Percentiles rank a stretch among this genome's conserved stretches.
Evolutionary conservation across 2,113 vertebrate species (phyloP).

Genomic region (Bombycilla garrulus): DNA sequence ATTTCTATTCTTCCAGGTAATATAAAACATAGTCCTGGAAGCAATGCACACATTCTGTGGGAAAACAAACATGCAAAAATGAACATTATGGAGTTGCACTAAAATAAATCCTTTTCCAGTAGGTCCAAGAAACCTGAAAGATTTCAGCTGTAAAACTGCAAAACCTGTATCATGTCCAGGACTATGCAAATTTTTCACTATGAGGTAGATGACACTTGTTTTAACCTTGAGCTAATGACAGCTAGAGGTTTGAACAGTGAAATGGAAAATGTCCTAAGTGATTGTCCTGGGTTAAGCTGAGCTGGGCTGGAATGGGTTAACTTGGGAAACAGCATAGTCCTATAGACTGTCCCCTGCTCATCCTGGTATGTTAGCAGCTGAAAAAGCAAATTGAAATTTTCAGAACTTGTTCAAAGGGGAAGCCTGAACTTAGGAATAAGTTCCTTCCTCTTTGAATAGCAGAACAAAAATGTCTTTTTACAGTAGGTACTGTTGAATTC

Average conservation of each 20-base stretch:
- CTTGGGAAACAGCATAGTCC: neutral
- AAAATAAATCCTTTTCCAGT: slow-evolving; percentile 72
- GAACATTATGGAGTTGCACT: slow-evolving; percentile 71
- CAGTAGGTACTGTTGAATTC: neutral
- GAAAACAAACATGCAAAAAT: slow-evolving; percentile 59
- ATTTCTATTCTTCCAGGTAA: slow-evolving; percentile 71
- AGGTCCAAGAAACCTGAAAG: slow-evolving; percentile 68
- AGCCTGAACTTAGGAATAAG: neutral
- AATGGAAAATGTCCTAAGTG: slow-evolving; percentile 32
- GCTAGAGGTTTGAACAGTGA: slow-evolving; percentile 30
- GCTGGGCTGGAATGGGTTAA: neutral
- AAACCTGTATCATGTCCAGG: slow-evolving; percentile 69
- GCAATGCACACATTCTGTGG: slow-evolving; percentile 52
- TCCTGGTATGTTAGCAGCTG: neutral
- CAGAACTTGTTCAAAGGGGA: neutral
- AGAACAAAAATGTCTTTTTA: neutral
- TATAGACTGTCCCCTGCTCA: neutral
- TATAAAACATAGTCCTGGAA: slow-evolving; percentile 79
- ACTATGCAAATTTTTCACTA: slow-evolving; percentile 66
- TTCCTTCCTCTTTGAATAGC: neutral
- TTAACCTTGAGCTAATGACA: slow-evolving; percentile 59
- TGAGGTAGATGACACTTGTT: slow-evolving; percentile 59
- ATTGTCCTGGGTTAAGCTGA: neutral
- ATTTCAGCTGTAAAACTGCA: slow-evolving; percentile 74
- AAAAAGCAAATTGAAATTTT: neutral